Conservation (phyloP, 2,113 vertebrate genomes). For the Dromas ardeola region DNA sequence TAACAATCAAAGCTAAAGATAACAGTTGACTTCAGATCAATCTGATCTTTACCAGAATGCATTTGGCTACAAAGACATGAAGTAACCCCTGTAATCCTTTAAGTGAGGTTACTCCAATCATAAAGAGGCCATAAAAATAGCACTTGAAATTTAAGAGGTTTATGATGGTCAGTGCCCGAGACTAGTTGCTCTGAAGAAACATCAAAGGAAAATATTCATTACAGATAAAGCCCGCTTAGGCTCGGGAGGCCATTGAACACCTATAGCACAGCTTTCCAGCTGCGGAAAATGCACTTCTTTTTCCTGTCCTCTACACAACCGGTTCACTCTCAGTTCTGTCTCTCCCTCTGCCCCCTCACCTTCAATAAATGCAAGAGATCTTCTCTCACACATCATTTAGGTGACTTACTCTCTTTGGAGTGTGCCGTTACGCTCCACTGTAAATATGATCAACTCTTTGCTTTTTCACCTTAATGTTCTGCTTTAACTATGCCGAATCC, state of each 20-base stretch:
- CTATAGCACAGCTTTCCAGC: background rate
- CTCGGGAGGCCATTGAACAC: background rate
- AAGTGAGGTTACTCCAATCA: constrained; percentile 47
- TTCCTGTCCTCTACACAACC: background rate
- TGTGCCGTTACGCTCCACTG: background rate
- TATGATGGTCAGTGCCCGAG: background rate
- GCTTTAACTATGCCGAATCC: background rate
- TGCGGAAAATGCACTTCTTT: background rate
- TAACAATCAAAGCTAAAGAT: constrained; percentile 51
- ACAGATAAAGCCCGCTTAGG: background rate
- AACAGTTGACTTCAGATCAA: constrained; percentile 51
- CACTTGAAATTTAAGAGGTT: constrained; percentile 45
- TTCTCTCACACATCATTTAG: background rate
- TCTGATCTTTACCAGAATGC: constrained; percentile 53
- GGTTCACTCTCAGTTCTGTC: background rate
- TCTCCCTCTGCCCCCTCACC: background rate
- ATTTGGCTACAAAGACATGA: constrained; percentile 60
- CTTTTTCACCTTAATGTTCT: constrained; percentile 11
- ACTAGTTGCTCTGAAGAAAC: constrained; percentile 10
- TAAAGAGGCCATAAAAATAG: constrained; percentile 49
- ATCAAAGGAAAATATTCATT: constrained; percentile 1
- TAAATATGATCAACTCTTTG: background rate
- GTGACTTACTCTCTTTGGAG: background rate
- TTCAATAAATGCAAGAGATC: background rate
- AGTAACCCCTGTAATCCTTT: constrained; percentile 54